These are phyloP conservation scores for Calyptommatus sinebrachiatus DNA, from an alignment of 2,113 vertebrate species.

Conservation along the genomic window DNA sequence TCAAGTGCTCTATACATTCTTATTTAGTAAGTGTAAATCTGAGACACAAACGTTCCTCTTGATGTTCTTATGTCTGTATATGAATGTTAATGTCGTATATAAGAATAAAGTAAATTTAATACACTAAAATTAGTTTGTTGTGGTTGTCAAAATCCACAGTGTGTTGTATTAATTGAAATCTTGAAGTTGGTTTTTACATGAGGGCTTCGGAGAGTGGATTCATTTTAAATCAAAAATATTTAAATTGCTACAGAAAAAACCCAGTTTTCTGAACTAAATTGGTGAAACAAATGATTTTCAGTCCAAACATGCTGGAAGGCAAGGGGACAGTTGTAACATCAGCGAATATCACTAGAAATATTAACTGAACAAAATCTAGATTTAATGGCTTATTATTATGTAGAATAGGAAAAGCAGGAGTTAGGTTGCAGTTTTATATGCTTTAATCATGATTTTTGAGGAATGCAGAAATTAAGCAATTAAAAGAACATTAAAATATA, in stretches of 20 bases:
- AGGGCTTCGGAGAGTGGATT: not conserved
- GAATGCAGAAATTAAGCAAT: not conserved
- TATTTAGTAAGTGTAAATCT: not conserved
- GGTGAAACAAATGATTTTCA: not conserved
- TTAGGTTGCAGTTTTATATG: not conserved
- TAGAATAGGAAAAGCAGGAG: not conserved
- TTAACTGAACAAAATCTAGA: not conserved
- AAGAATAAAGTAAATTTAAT: conserved; percentile 1
- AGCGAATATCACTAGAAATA: not conserved
- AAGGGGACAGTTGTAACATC: not conserved
- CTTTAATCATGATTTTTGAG: conserved; percentile 1
- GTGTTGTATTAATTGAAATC: not conserved
- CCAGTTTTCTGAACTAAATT: not conserved
- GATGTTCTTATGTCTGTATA: not conserved
- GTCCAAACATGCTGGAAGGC: not conserved
- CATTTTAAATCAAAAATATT: conserved; percentile 9
- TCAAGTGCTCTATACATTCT: not conserved
- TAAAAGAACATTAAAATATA: too few species aligned
- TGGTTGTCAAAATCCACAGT: too few species aligned
- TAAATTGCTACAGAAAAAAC: conserved; percentile 1
- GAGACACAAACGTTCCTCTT: not conserved
- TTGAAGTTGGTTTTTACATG: not conserved
- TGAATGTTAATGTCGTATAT: not conserved
- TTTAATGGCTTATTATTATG: not conserved
- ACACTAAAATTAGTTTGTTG: not conserved